phyloP scores from a whole-genome alignment of 2,113 vertebrate species.

The Neolamprologus devosi region DNA sequence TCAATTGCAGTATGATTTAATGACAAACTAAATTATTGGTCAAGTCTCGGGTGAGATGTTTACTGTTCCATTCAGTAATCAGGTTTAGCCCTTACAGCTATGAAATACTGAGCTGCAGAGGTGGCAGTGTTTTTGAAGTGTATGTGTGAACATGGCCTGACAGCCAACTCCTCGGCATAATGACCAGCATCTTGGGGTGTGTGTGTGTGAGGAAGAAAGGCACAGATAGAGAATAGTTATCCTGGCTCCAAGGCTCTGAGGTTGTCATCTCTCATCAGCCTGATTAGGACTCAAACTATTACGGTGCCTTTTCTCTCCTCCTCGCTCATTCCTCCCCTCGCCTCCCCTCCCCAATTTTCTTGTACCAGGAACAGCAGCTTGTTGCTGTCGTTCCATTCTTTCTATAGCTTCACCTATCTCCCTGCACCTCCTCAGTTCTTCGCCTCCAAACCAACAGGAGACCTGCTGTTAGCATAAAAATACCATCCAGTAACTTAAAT shows the following conservation, averaged over 20 bases:
- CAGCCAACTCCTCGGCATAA: neutral
- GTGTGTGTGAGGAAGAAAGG: neutral
- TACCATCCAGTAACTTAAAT: neutral
- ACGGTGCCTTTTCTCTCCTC: constrained; percentile 7
- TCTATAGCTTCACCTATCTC: neutral
- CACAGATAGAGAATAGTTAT: neutral
- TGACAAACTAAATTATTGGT: neutral
- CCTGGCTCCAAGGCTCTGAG: constrained; percentile 25
- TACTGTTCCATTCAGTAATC: neutral
- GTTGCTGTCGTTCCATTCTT: neutral
- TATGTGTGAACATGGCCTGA: constrained; percentile 6
- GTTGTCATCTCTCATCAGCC: constrained; percentile 46
- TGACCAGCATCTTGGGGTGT: neutral
- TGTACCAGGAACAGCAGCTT: neutral
- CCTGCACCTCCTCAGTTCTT: neutral
- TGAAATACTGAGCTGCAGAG: neutral
- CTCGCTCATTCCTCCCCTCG: neutral
- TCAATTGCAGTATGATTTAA: neutral
- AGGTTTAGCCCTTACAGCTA: neutral
- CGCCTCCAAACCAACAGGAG: neutral
- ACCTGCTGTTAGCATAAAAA: neutral
- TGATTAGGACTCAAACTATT: constrained; percentile 51
- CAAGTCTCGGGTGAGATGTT: neutral
- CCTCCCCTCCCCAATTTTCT: neutral
- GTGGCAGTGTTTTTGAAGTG: constrained; percentile 8